Evolutionary conservation across 2,797 vertebrate genomes (phyloP), one percentile per base, ranked within the genome.

Genomic region (Chloroceryle inda): DNA sequence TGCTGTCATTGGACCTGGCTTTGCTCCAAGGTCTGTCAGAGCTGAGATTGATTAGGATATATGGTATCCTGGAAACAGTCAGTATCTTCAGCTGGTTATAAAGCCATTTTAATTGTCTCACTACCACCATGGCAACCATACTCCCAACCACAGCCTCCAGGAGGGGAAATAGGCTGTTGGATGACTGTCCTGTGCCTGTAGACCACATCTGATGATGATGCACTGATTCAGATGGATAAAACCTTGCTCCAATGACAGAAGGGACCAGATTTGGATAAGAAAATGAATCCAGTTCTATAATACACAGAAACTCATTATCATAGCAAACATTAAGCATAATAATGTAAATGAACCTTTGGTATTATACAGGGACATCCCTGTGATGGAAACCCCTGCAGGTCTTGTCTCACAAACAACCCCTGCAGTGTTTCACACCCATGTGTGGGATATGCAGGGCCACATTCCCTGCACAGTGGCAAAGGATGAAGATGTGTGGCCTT

Each of bases 41-140:
- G 72, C 84, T 53, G 71, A 94, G 89, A 96, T 87, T 96, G 93
- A 97, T 96, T 93, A 91, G 84, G 81, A 91, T 89, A 71, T 89
- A 93, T 74, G 83, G 94, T 94, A 92, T 93, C 94, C 88, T 93
- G 94, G 94, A 97, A 96, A 97, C 95, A 94, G 88, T 35, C 10
- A 0, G 81, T 83, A 93, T 72, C 52, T 96, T 95, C 87, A 89
- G 78, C 75, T 95, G 78, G 75, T 91, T 93, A 87, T 50, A 94
- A 95, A 95, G 71, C 74, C 71, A 67, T 93, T 94, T 93, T 38
- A 89, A 89, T 95, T 91, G 86, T 94, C 31, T 96, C 4, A 0
- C 75, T 75, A 92, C 94, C 53, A 4, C 94, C 84, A 82, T 93
- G 61, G 93, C 92, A 96, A 97, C 95, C 88, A 87, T 68, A 89